Conservation (phyloP, 2,797 vertebrate genomes). For the Gymnoscopelus braueri region DNA sequence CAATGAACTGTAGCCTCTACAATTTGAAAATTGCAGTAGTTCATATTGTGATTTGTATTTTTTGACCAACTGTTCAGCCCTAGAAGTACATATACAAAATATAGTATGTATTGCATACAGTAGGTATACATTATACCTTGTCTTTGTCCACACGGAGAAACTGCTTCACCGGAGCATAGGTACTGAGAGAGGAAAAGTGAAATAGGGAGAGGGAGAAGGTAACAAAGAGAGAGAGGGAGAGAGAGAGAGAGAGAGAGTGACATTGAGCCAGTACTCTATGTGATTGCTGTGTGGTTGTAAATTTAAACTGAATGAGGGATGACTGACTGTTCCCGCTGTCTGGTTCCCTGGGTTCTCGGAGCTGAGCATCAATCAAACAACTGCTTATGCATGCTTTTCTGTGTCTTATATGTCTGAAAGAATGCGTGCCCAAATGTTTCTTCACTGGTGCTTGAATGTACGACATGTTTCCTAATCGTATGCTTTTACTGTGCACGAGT, state of each 20-base stretch:
- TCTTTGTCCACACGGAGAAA: conserved; percentile 99
- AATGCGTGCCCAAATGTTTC: too few species aligned
- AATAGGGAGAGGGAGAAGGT: neutral
- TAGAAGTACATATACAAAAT: too few species aligned
- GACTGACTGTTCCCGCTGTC: conserved; percentile 32
- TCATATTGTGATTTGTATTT: too few species aligned
- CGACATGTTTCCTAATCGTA: too few species aligned
- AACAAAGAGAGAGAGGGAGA: neutral
- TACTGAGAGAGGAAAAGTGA: conserved; percentile 75
- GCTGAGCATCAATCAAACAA: neutral
- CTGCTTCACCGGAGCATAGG: conserved; percentile 97
- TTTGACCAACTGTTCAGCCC: too few species aligned
- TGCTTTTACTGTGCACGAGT: too few species aligned
- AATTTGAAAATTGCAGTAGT: too few species aligned
- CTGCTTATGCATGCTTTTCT: too few species aligned
- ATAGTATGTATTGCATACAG: too few species aligned
- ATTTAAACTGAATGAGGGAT: conserved; percentile 54
- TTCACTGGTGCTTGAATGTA: too few species aligned
- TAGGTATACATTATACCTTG: conserved; percentile 83
- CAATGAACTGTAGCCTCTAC: too few species aligned
- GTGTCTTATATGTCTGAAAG: too few species aligned
- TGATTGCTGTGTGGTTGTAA: conserved; percentile 45
- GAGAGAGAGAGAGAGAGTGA: conserved; percentile 27
- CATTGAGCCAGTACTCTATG: conserved; percentile 47
- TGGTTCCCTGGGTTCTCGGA: conserved; percentile 19